Percentiles rank a stretch among this genome's conserved stretches.
These are phyloP conservation scores for Uropsilus gracilis DNA, from an alignment of 2,113 vertebrate species.

Conservation along the genomic window DNA sequence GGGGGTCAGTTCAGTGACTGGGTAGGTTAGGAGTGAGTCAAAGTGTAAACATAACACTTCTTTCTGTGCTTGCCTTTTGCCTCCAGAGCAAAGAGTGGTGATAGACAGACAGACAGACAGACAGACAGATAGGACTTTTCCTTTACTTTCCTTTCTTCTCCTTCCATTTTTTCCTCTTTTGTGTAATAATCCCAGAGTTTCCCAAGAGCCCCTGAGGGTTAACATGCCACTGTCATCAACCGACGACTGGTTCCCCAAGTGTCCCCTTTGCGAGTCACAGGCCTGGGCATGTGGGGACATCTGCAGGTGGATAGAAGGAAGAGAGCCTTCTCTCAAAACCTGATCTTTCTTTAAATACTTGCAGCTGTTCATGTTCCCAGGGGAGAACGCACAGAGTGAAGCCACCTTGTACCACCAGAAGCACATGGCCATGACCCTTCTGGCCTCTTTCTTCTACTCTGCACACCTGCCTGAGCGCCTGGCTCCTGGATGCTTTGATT, in stretches of 20 bases:
- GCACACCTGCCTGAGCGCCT: conserved; percentile 94
- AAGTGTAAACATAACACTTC: neutral
- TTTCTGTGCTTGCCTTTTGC: neutral
- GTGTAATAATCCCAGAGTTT: neutral
- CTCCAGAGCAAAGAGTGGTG: neutral
- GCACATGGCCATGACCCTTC: conserved; percentile 90
- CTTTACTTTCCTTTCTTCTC: neutral
- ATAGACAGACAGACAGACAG: no score
- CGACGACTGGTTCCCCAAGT: neutral
- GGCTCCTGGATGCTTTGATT: conserved; percentile 94
- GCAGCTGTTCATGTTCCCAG: conserved; percentile 88
- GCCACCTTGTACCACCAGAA: conserved; percentile 86
- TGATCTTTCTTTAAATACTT: neutral
- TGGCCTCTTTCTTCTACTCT: conserved; percentile 93
- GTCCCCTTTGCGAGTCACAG: neutral
- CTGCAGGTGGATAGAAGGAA: neutral
- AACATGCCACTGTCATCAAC: neutral
- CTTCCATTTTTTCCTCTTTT: neutral
- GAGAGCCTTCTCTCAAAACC: neutral
- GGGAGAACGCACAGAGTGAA: conserved; percentile 71
- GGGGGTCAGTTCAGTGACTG: neutral
- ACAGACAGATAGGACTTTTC: neutral
- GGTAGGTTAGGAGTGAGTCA: neutral
- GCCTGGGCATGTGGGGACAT: neutral
- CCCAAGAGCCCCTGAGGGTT: neutral